Evolutionary conservation across 1,140 invertebrate species (phyloP), one percentile per base, ranked within the genome.

Genomic region (Atta cephalotes): DNA sequence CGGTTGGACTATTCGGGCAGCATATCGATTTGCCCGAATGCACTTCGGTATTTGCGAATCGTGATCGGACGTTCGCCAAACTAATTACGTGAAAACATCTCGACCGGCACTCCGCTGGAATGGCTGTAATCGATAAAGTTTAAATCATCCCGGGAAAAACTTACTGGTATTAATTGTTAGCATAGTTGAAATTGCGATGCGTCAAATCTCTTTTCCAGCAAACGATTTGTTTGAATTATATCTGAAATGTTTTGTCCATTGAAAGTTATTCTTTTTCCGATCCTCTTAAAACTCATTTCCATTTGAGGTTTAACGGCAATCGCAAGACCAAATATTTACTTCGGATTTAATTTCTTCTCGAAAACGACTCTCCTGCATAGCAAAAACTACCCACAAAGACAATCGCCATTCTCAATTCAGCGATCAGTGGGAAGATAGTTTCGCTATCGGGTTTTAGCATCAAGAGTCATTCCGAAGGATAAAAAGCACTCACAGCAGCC

Each of bases 21-120:
- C 39, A 49, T 74, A 84, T 84, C 80, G 80, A 84, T 76, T 80
- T 58, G 71, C 14, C 56, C 80, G 70, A 63, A 45, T 76, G 70
- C 70, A 76, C 70, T 84, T 63, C 18, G 80, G 56, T 39, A 82
- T 82, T 82, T 82, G 35, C 56, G 80, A 82, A 72, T 72, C 80
- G 80, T 56, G 80, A 84, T 84, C 80, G 80, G 80, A 74, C 58
- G 56, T 68, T 51, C 18, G 70, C 45, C 56, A 84, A 74, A 74
- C 39, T 63, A 84, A 84, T 84, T 84, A 84, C 70, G 39, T 12
- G 70, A 62, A 74, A 76, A 84, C 80, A 76, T 84, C 28, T 72
- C 68, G 18, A 12, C 56, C 39, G 35, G 35, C 53, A 49, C 12
- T 45, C 39, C 39, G 80, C 53, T 9, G 45, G 39, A 84, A 51